Evolutionary conservation across 2,113 vertebrate species (phyloP), one percentile per base, ranked within the genome.

Genomic region (Carlito syrichta): DNA sequence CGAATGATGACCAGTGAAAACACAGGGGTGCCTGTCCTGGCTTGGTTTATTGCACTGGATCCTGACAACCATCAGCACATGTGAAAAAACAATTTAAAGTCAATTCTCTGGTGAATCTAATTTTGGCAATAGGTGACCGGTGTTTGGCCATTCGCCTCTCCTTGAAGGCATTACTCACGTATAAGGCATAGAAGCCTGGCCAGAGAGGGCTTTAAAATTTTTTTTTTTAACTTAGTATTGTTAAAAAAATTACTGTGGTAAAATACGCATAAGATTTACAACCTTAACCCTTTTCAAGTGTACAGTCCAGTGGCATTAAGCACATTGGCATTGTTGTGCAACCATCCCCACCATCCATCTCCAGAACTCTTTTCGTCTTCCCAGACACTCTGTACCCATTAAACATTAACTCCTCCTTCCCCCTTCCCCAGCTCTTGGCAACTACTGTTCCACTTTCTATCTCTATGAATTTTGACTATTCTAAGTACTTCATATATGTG

Each of bases 61-160:
- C 38, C 71, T 89, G 54, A 79, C 71, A 79, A 74, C 68, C 52
- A 79, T 88, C 40, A 66, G 54, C 38, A 58, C 43, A 60, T 84
- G 62, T 79, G 69, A 92, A 89, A 95, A 96, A 87, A 50, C 32
- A 73, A n/a, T 84, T 88, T 77, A 50, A 87, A 84, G 35, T 69
- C 30, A 71, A 8, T 78, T 58, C 45, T 87, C 38, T 27, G 6
- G 50, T 78, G 91, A 83, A 71, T 83, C 45, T 84, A 78, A 43
- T 91, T 91, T 84, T 95, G 76, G 83, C 69, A 78, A 2, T 91
- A 60, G 13, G 2, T 86, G 73, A 83, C 50, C 35, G 74, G 58
- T 87, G 32, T 87, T 77, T 86, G 60, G 68, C 54, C 69, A 73
- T 8, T 30, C 69, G 9, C 3, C n/a, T 82, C 81, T 95, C n/a